Evolutionary conservation across 2,113 vertebrate genomes (phyloP).

Genomic region (Euleptes europaea): DNA sequence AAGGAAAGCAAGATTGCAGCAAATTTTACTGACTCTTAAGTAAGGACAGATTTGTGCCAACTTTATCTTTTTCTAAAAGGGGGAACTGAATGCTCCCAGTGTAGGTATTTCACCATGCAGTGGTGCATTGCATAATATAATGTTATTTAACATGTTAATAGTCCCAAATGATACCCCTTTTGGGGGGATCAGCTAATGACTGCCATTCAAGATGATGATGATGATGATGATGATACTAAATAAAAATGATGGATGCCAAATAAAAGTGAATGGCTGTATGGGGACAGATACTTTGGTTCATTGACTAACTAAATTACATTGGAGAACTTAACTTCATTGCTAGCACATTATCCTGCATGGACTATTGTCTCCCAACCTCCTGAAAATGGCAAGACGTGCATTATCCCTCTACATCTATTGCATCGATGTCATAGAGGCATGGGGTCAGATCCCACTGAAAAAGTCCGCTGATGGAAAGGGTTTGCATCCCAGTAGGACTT

Average conservation of each 20-base stretch:
- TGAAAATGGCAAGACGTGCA: constrained; percentile 56
- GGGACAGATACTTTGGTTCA: constrained; percentile 64
- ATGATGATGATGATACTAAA: constrained; percentile 73
- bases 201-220: constrained; percentile 66
- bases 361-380: constrained; percentile 59
- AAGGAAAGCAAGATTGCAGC: constrained; percentile 21
- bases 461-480: not conserved
- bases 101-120: constrained; percentile 56
- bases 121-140: constrained; percentile 38
- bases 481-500: too few relatives aligned
- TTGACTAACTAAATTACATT: constrained; percentile 74
- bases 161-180: constrained; percentile 53
- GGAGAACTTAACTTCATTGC: constrained; percentile 69
- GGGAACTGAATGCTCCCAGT: not conserved
- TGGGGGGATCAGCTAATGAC: constrained; percentile 50
- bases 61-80: constrained; percentile 42
- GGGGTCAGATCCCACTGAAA: fast-evolving
- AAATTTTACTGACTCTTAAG: constrained; percentile 44
- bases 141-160: constrained; percentile 56
- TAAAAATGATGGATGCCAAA: constrained; percentile 69
- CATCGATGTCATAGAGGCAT: not conserved
- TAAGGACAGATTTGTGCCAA: constrained; percentile 25
- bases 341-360: constrained; percentile 62
- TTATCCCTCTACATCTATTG: constrained; percentile 51
- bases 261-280: constrained; percentile 60